A percentile compares a stretch with the other conserved stretches of the same genome.
phyloP scores from a whole-genome alignment of 2,888 invertebrate species.

The Rhaphigaster nebulosa region DNA sequence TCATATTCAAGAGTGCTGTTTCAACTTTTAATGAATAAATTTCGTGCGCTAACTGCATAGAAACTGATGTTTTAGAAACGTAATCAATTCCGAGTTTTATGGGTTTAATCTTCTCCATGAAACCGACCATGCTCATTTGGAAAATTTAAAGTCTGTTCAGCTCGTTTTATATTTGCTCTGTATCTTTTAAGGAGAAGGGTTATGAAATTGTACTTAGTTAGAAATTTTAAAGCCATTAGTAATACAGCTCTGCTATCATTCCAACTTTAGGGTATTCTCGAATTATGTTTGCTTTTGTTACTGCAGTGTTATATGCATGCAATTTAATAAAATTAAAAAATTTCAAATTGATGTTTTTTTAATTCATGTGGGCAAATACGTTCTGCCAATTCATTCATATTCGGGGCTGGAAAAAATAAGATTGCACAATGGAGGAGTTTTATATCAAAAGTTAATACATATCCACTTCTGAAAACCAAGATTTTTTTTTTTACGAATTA shows the following conservation, averaged over 20 bases:
- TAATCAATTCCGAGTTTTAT: conserved; percentile 46
- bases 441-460: too few species aligned
- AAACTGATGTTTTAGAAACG: conserved; percentile 49
- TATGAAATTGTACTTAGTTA: not conserved
- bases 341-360: too few species aligned
- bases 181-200: conserved; percentile 26
- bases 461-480: too few species aligned
- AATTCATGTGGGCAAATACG: too few species aligned
- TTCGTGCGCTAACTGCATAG: conserved; percentile 36
- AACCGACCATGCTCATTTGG: conserved; percentile 17
- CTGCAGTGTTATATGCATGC: not conserved
- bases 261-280: not conserved
- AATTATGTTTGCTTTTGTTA: not conserved
- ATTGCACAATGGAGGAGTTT: too few species aligned
- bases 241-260: not conserved
- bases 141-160: conserved; percentile 37
- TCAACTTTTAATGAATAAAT: conserved; percentile 49
- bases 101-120: conserved; percentile 41
- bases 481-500: too few species aligned
- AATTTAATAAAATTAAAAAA: not conserved
- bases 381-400: too few species aligned
- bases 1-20: not conserved
- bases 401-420: too few species aligned
- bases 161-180: conserved; percentile 20
- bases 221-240: conserved; percentile 26